These are phyloP conservation scores for Cloeon dipterum DNA, from an alignment of 2,888 invertebrate genomes.

Conservation along the genomic window DNA sequence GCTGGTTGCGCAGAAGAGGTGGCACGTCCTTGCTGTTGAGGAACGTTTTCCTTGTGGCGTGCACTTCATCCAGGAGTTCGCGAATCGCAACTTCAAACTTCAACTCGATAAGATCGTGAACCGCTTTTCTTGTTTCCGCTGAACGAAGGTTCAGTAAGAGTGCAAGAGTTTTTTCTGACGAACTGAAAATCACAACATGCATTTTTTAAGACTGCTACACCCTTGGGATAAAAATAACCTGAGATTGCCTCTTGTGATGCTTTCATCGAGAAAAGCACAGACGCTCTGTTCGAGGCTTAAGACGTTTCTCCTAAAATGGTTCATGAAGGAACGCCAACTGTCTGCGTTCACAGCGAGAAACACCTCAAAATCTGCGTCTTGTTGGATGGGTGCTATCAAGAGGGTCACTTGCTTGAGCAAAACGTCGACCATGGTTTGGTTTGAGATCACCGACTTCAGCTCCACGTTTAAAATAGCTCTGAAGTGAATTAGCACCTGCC, in stretches of 20 bases:
- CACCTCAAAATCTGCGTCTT: not conserved
- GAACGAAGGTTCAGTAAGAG: not conserved
- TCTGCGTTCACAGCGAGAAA: not conserved
- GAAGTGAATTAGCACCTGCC: not conserved
- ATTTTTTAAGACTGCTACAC: no score
- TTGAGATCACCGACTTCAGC: not conserved
- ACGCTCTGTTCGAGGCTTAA: not conserved
- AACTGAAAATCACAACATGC: no score
- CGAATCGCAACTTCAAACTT: not conserved
- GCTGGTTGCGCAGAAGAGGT: slow-evolving; percentile 48
- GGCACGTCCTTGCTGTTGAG: slow-evolving; percentile 39
- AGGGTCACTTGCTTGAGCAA: not conserved
- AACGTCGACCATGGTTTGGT: not conserved
- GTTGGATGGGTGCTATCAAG: not conserved
- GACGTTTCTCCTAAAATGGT: not conserved
- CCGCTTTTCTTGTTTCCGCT: not conserved
- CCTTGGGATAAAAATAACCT: no score
- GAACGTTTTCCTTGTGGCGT: slow-evolving; percentile 6
- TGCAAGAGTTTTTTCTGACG: not conserved
- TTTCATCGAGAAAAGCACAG: not conserved
- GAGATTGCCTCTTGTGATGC: not conserved
- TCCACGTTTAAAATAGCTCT: not conserved
- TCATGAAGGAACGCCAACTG: not conserved
- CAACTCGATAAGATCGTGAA: not conserved
- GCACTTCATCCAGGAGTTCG: not conserved